Evolutionary conservation across 1,140 invertebrate species (phyloP).

Genomic region (Cydia splendana): DNA sequence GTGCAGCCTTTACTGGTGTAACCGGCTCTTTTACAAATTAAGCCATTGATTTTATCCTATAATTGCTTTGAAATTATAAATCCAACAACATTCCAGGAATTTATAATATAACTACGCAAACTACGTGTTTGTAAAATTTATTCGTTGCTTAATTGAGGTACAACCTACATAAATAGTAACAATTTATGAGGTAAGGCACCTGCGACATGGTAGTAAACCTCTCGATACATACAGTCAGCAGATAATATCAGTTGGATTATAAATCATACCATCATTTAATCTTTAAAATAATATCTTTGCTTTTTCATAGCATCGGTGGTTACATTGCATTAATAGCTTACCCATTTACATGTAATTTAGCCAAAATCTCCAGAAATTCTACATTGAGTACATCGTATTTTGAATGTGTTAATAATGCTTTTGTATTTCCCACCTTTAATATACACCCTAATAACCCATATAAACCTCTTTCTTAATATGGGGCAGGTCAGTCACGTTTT

Average conservation of each 20-base stretch:
- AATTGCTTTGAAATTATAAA: slow-evolving; percentile 36
- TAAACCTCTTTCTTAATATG: no score
- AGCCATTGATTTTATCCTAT: slow-evolving; percentile 35
- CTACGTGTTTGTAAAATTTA: slow-evolving; percentile 31
- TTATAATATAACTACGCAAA: slow-evolving; percentile 27
- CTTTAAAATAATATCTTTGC: no score
- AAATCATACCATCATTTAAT: no score
- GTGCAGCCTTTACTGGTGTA: background rate
- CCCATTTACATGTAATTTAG: no score
- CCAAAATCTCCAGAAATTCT: no score
- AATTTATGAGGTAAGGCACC: slow-evolving; percentile 43
- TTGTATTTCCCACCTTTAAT: no score
- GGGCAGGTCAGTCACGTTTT: no score
- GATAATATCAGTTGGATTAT: background rate
- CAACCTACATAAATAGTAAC: slow-evolving; percentile 42
- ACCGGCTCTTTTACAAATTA: slow-evolving; percentile 6
- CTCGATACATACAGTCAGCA: slow-evolving; percentile 37
- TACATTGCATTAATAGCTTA: no score
- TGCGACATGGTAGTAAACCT: slow-evolving; percentile 36
- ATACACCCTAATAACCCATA: no score
- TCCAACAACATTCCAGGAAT: slow-evolving; percentile 22
- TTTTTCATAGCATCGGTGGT: no score
- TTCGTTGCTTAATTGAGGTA: slow-evolving; percentile 44
- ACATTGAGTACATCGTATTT: no score
- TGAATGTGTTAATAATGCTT: no score